Evolutionary conservation across 1,140 invertebrate species (phyloP), one percentile per base, ranked within the genome.

Genomic region (Solenopsis fugax): DNA sequence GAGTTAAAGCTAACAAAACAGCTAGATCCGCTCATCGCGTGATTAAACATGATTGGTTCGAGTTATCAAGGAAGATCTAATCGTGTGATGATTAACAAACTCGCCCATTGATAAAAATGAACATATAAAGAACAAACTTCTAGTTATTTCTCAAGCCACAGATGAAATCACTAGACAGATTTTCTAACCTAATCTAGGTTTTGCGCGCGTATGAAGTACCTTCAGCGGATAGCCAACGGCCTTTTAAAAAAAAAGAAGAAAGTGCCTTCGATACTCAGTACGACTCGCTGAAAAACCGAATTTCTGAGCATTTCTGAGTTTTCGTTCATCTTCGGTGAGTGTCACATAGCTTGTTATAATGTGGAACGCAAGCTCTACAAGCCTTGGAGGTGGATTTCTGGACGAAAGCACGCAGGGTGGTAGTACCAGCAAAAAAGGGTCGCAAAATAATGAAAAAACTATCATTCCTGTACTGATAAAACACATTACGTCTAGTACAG

Each of bases 401-500:
- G 86, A 94, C 34, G 90, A 91, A 0, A 92, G 87, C 1, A 75
- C 67, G 16, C 69, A 72, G 9, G 45, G 6, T 2, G 64, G 13
- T 65, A 12, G 71, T 87, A 18, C 37, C 2, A 10, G 2, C 3
- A 90, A 65, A 56, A 16, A 21, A 9, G 82, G 92, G 10, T 87
- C 81, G 52, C 92, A 93, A 73, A 93, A 75, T 9, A 93, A 75
- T 9, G 80, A 84, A 1, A 73, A 37, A 4, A 75, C 13, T 10
- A 86, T 94, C 50, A 71, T 94, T 0, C 94, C 95, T 0, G 69
- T 94, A 4, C 91, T 94, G 85, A 95, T 95, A 62, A 87, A 87
- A 45, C 92, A 94, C 34, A 45, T 95, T 0, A 50, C 85, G 6
- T 12, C 58, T 13, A n/a, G 45, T 1, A 90, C 87, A 6, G 91